Percentiles rank a stretch among this genome's conserved stretches.
Conservation (phyloP, 1,140 invertebrate species). For the Mycetomoellerius zeteki region DNA sequence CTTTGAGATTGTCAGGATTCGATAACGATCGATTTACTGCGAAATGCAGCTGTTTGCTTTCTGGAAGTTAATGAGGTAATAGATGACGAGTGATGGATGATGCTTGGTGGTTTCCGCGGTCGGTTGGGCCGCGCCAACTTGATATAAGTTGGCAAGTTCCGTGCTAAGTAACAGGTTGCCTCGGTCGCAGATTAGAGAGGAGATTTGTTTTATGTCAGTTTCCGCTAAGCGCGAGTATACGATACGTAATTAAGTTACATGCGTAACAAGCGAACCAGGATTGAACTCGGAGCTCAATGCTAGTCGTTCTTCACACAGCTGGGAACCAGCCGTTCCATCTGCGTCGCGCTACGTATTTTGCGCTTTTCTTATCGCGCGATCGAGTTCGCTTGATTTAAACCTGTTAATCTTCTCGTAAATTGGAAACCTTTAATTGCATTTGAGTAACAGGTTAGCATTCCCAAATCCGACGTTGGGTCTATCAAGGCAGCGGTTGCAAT, state of each 20-base stretch:
- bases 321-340: neutral
- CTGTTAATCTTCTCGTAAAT: conserved; percentile 31
- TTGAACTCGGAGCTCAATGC: neutral
- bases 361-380: conserved; percentile 9
- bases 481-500: neutral
- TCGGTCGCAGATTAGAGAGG: conserved; percentile 40
- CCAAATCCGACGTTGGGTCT: conserved; percentile 7
- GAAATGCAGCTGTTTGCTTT: neutral
- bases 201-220: conserved; percentile 48
- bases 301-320: neutral
- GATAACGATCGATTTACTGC: conserved; percentile 27
- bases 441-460: conserved; percentile 38
- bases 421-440: neutral
- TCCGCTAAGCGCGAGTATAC: neutral
- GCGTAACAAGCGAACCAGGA: neutral
- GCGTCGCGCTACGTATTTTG: conserved; percentile 21
- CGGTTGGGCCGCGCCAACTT: conserved; percentile 6
- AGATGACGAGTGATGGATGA: conserved; percentile 38
- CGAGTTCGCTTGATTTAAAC: neutral
- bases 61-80: conserved; percentile 32
- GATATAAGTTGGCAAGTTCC: conserved; percentile 43
- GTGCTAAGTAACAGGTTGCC: conserved; percentile 57
- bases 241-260: conserved; percentile 55
- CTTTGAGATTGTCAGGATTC: too few species aligned
- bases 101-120: conserved; percentile 36